Evolutionary conservation across 2,113 vertebrate genomes (phyloP), one percentile per base, ranked within the genome.

Genomic region (Solenodon paradoxus): DNA sequence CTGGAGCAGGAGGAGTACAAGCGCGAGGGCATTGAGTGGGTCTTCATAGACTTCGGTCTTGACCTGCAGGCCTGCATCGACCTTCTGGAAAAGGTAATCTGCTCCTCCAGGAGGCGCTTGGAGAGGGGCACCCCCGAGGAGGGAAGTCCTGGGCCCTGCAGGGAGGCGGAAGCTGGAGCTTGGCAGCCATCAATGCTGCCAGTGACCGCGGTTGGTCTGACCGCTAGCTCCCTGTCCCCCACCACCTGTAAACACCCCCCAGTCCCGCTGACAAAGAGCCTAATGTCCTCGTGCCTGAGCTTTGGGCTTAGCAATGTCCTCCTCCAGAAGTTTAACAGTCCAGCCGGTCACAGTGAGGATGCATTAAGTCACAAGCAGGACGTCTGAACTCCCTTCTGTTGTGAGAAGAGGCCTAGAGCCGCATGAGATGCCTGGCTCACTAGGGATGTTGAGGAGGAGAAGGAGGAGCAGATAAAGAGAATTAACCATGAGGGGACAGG

Each of bases 41-140:
- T 98, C 85, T 98, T 99, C 96, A 99, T 98, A 24, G 99, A 99
- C 94, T 99, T 99, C 81, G 99, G 99, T 17, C 98, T 99, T 96
- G 98, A 99, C 88, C 95, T 99, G 69, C 98, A 99, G 93, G 99
- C 99, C 95, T 99, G 99, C 85, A 99, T 99, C 26, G 98, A 99
- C 94, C 98, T 99, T 55, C 98, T 99, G 96, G 99, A 99, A 72
- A 94, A 97, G 80, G 89, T 82, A 80, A 81, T n/a, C 57, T 55
- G 16, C 20, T 79, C 61, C 35, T 89, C 24, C 19, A 78, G 74
- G 72, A 66, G 71, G 49, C 9, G 30, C 32, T 35, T 30, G 9
- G 38, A 63, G 59, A 81, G 66, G n/a, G 9, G 13, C n/a, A 49
- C 3, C 32, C 32, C 84, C 64, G 66, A 49, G 72, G 49, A 9